These are phyloP conservation scores for Orthosia cruda DNA, from an alignment of 2,888 invertebrate species.

Conservation along the genomic window DNA sequence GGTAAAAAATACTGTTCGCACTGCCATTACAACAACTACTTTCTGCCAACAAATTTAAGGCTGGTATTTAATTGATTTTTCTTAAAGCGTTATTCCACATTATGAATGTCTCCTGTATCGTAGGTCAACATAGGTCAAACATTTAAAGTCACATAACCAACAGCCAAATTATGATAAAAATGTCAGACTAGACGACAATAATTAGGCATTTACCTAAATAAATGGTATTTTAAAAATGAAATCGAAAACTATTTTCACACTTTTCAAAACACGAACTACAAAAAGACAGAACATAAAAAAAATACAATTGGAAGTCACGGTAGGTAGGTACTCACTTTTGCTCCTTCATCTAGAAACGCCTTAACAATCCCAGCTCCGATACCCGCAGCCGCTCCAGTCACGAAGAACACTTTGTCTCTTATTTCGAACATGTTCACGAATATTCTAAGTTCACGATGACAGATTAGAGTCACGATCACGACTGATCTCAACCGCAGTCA, in stretches of 20 bases:
- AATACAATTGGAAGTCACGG: too few relatives aligned
- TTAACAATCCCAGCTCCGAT: slow-evolving; percentile 82
- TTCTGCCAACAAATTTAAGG: background rate
- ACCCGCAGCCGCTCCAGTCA: slow-evolving; percentile 85
- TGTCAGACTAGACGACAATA: too few relatives aligned
- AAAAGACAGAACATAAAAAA: background rate
- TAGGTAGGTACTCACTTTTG: slow-evolving; percentile 75
- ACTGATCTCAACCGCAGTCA: slow-evolving; percentile 17
- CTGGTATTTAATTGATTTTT: too few relatives aligned
- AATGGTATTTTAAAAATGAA: background rate
- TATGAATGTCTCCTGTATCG: too few relatives aligned
- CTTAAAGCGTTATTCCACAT: too few relatives aligned
- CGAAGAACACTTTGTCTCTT: slow-evolving; percentile 80
- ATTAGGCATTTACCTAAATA: too few relatives aligned
- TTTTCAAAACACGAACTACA: background rate
- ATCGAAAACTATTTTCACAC: too few relatives aligned
- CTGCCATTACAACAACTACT: too few relatives aligned
- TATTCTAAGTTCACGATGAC: background rate
- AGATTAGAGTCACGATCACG: slow-evolving; percentile 1
- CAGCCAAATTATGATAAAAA: too few relatives aligned
- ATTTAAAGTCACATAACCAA: too few relatives aligned
- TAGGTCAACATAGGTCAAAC: too few relatives aligned
- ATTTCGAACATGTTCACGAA: slow-evolving; percentile 76
- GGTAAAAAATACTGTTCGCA: too few relatives aligned
- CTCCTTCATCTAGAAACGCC: slow-evolving; percentile 79